Evolutionary conservation across 1,140 invertebrate genomes (phyloP).

Genomic region (Apis dorsata): DNA sequence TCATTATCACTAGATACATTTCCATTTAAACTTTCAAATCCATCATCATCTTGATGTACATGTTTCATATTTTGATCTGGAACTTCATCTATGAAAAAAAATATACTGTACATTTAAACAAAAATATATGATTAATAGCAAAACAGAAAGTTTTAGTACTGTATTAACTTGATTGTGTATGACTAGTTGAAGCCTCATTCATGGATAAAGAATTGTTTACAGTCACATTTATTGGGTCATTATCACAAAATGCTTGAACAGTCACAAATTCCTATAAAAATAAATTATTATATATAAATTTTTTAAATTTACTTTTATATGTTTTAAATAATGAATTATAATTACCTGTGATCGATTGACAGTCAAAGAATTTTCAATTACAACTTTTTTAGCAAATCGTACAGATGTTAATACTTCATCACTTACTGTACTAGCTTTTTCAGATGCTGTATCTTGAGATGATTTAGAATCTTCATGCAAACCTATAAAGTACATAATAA

Average conservation of each 20-base stretch:
- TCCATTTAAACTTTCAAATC: conserved; percentile 92
- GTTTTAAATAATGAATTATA: background rate
- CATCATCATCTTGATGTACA: conserved; percentile 86
- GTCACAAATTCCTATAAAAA: conserved; percentile 49
- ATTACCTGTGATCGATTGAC: conserved; percentile 58
- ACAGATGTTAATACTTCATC: conserved; percentile 73
- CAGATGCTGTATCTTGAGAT: conserved; percentile 74
- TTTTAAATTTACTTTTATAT: background rate
- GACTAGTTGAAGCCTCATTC: conserved; percentile 47
- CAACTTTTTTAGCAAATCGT: conserved; percentile 76
- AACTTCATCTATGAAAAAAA: conserved; percentile 48
- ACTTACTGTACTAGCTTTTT: conserved; percentile 64
- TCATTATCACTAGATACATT: conserved; percentile 88
- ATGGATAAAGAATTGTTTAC: conserved; percentile 36
- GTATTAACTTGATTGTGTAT: conserved; percentile 45
- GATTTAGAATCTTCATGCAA: conserved; percentile 74
- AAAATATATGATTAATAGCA: conserved; percentile 2
- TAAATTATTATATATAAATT: background rate
- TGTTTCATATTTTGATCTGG: conserved; percentile 62
- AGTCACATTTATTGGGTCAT: conserved; percentile 41
- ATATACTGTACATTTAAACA: conserved; percentile 38
- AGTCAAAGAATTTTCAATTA: conserved; percentile 67
- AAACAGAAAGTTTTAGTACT: conserved; percentile 2
- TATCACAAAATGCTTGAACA: conserved; percentile 54
- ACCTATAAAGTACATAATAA: conserved; percentile 53